Evolutionary conservation across 2,888 invertebrate genomes (phyloP), one percentile per base, ranked within the genome.

Genomic region (Drosophila ochracea): DNA sequence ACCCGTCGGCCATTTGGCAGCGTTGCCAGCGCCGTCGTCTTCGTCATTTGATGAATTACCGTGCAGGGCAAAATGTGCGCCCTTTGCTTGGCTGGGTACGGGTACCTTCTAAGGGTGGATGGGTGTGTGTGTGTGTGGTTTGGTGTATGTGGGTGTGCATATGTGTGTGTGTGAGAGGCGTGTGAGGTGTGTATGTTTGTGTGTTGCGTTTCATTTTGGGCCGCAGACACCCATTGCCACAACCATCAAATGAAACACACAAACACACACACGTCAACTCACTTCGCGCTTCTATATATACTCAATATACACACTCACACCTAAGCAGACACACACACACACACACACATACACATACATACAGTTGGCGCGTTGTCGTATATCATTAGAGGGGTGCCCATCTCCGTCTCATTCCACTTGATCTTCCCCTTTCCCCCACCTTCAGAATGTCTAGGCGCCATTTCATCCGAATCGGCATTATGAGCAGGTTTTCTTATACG

Each of bases 11-110:
- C 55, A 76, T 72, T 76, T 74, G 82, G 64, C 25, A 47, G 47
- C 68, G 65, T 66, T 59, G 62, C 72, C 69, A 55, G 53, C 47
- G 39, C 57, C 68, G 37, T 57, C 84, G 74, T 84, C 83, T 80
- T 88, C 86, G 89, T 84, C 88, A 85, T 92, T 91, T 91, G 91
- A 91, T 91, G 91, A 91, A 92, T 91, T 91, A 91, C 91, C 89
- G 88, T 83, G 82, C 76, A 72, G 87, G 73, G 84, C 82, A 89
- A 89, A 78, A 78, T 89, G 82, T 83, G 84, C 82, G 82, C 89
- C 84, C 89, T 90, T 82, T 74, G 53, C 33, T 41, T 37, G 37
- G 43, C 47, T 47, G 41, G 39, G 65, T 47, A 30, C 11, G 68
- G 39, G 41, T 31, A 54, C 57, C 50, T 61, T 64, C 66, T 67